Evolutionary conservation across 2,113 vertebrate genomes (phyloP).

Genomic region (Erythrolamprus reginae): DNA sequence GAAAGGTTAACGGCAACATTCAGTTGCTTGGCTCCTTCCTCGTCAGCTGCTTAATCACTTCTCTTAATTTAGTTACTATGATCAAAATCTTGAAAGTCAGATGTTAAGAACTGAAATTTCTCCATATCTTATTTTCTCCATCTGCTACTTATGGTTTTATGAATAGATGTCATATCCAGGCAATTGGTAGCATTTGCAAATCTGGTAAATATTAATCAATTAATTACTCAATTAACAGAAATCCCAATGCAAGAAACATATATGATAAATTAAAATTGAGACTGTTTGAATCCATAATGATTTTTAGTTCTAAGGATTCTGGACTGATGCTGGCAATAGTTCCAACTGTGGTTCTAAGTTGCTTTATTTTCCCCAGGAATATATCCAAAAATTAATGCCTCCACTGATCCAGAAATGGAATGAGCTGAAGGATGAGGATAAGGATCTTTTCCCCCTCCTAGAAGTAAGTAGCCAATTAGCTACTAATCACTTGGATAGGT

Average conservation of each 20-base stretch:
- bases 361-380: slow-evolving; percentile 68
- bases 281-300: slow-evolving; percentile 23
- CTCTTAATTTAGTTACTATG: background rate
- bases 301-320: background rate
- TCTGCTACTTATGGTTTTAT: background rate
- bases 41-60: background rate
- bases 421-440: slow-evolving; percentile 91
- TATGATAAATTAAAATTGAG: slow-evolving; percentile 22
- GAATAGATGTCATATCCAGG: background rate
- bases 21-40: background rate
- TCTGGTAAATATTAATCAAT: background rate
- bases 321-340: background rate
- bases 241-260: background rate
- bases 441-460: slow-evolving; percentile 87
- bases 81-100: background rate
- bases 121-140: background rate
- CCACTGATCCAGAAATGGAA: slow-evolving; percentile 93
- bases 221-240: background rate
- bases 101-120: background rate
- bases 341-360: background rate
- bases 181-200: background rate
- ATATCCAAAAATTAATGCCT: slow-evolving; percentile 92
- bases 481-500: background rate
- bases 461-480: slow-evolving; percentile 65
- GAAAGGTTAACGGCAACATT: background rate